Evolutionary conservation across 1,140 invertebrate species (phyloP).

Genomic region (Papilio glaucus): DNA sequence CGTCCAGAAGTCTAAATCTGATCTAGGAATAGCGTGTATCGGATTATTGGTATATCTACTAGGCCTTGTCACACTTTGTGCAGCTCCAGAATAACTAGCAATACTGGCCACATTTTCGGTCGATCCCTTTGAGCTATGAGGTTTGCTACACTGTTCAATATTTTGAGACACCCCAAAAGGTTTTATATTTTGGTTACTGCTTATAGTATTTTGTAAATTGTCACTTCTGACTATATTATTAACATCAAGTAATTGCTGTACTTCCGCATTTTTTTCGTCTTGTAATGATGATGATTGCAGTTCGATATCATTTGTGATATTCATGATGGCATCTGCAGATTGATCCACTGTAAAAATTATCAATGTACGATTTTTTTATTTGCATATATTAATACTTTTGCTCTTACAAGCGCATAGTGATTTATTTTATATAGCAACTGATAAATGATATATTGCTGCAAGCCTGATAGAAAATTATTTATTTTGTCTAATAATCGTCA

Average conservation of each 20-base stretch:
- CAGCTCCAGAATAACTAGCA: neutral
- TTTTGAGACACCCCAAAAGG: neutral
- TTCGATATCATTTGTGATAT: constrained; percentile 53
- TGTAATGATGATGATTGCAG: constrained; percentile 21
- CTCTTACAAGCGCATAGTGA: neutral
- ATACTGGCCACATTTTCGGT: neutral
- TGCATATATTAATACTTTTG: neutral
- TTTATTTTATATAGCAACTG: no score
- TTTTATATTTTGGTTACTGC: neutral
- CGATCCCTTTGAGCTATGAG: neutral
- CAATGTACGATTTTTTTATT: neutral
- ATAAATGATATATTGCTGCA: no score
- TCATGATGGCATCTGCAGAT: constrained; percentile 65
- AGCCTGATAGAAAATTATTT: no score
- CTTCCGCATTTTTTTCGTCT: neutral
- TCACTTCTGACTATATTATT: neutral
- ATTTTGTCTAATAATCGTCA: no score
- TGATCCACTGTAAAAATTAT: constrained; percentile 56
- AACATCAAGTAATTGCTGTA: neutral
- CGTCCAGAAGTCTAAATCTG: constrained; percentile 46
- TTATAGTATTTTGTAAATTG: neutral
- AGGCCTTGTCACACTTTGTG: neutral
- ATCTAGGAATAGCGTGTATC: neutral
- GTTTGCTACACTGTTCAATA: neutral
- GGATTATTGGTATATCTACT: neutral